These are phyloP conservation scores for Emydoidea blandingii DNA, from an alignment of 2,797 vertebrate genomes.

Conservation along the genomic window DNA sequence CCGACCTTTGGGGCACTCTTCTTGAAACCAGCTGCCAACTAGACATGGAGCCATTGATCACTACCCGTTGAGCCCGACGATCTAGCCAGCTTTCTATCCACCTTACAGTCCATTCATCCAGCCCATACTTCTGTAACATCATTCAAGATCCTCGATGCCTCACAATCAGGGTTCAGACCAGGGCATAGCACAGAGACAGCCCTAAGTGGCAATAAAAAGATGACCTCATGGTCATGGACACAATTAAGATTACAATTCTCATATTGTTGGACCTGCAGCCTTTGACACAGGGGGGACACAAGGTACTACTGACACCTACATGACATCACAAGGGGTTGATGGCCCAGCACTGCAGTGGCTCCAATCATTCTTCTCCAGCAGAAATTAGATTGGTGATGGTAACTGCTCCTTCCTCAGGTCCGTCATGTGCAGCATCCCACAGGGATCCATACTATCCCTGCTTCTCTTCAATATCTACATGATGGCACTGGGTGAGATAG, in stretches of 20 bases:
- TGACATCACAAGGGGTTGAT: neutral
- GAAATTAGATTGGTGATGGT: neutral
- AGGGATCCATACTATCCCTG: neutral
- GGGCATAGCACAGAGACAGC: neutral
- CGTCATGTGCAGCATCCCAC: fast-evolving
- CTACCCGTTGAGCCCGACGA: no score
- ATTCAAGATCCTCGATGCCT: neutral
- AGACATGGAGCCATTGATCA: no score
- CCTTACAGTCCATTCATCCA: no score
- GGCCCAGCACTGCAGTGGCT: neutral
- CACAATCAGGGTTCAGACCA: neutral
- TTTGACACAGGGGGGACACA: neutral
- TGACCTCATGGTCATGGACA: neutral
- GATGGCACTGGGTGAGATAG: neutral
- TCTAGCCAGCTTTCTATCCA: no score
- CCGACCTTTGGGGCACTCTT: no score
- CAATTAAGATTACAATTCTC: neutral
- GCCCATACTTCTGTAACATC: no score
- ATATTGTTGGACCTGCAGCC: neutral
- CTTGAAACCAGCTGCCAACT: no score
- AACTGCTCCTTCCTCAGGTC: neutral
- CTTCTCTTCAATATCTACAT: neutral
- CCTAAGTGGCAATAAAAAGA: neutral
- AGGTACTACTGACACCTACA: no score
- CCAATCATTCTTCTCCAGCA: neutral